phyloP scores from a whole-genome alignment of 2,113 vertebrate genomes.

The Malurus alboscapulatus region DNA sequence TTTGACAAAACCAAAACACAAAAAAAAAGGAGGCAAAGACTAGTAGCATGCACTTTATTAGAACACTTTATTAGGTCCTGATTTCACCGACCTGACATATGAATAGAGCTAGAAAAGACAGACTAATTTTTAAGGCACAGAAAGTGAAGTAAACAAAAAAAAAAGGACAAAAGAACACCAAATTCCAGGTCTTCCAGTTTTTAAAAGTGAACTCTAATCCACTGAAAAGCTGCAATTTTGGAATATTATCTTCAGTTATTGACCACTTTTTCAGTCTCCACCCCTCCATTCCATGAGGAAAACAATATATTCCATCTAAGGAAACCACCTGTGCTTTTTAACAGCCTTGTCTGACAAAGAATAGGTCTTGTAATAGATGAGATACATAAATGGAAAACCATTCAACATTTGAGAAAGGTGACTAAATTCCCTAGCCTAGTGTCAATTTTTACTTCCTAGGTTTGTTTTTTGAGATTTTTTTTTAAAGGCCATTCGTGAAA shows the following conservation, averaged over 20 bases:
- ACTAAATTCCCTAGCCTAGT: slow-evolving; percentile 26
- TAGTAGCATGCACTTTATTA: background rate
- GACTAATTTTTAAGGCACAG: background rate
- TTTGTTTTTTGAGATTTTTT: slow-evolving; percentile 12
- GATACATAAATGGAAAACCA: slow-evolving; percentile 21
- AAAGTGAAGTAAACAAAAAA: background rate
- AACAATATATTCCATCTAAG: background rate
- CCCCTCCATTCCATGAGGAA: background rate
- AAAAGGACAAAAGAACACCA: background rate
- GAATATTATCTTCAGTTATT: background rate
- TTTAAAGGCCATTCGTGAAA: slow-evolving; percentile 65
- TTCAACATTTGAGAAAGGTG: slow-evolving; percentile 40
- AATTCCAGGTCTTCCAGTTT: background rate
- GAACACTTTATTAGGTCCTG: background rate
- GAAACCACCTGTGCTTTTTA: background rate
- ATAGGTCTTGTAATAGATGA: slow-evolving; percentile 9
- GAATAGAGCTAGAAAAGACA: background rate
- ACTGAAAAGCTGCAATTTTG: background rate
- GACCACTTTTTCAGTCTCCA: background rate
- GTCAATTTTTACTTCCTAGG: slow-evolving; percentile 50
- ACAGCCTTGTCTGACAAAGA: slow-evolving; percentile 15
- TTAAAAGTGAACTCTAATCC: background rate
- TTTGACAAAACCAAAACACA: background rate
- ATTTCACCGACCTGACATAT: background rate
- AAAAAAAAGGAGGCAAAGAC: background rate